Evolutionary conservation across 2,888 invertebrate species (phyloP), one percentile per base, ranked within the genome.

Genomic region (Meganola albula): DNA sequence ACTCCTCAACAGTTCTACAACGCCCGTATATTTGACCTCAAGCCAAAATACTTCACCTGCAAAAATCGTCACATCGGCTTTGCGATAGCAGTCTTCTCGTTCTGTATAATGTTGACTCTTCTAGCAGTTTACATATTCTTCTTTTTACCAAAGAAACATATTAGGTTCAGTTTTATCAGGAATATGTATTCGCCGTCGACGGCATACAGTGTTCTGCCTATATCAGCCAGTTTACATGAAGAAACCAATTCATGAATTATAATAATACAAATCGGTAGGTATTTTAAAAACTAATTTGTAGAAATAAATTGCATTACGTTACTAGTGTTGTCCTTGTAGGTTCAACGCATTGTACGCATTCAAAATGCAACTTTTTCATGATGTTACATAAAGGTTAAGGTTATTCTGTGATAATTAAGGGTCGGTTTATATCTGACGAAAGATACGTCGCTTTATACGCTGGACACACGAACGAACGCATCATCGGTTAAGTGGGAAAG

Each of bases 11-110:
- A 64, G 1, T 56, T 84, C 1, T 72, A 54, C 53, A 79, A 80
- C 62, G 82, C 79, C 21, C 60, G 75, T 2, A 63, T 89, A 12
- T 76, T 76, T 49, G 77, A 85, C 6, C 53, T 89, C 10, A 63
- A 80, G 0, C 52, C 56, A 1, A 67, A 79, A 24, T 83, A 80
- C 48, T 75, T 89, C 43, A 51, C 54, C 1, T 89, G 89, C 0
- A 38, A 53, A 1, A 48, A 51, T 2, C 53, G 48, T 1, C 54
- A 59, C 39, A 30, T 67, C 0, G 73, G 73, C 0, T 31, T 68
- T 0, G 52, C 56, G 0, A 42, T 80, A 9, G 64, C 72, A 0
- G 52, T 63, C 0, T 46, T 73, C 1, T 44, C 68, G 0, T 45
- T 77, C 3, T 70, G 74, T 34, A 27, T 70, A 0, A 31, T 68